Evolutionary conservation across 2,113 vertebrate species (phyloP).

Genomic region (Dolichotis patagonum): DNA sequence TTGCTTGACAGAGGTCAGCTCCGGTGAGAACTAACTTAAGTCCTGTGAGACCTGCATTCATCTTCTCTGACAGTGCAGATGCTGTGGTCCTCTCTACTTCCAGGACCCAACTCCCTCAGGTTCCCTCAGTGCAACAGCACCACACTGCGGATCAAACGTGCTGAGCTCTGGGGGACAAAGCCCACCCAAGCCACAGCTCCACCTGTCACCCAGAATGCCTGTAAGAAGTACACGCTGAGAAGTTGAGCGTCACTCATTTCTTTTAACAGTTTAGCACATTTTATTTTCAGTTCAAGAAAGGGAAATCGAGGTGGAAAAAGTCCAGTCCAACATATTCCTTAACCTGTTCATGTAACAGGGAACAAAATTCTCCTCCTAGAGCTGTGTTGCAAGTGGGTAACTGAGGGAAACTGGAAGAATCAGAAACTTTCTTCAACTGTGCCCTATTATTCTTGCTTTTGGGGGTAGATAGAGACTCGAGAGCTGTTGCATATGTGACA

Average conservation of each 20-base stretch:
- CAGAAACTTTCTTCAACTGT: too few species aligned
- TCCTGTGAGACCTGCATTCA: neutral
- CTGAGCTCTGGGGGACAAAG: neutral
- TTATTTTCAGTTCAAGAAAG: conserved; percentile 38
- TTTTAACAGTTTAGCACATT: neutral
- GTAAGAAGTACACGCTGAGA: neutral
- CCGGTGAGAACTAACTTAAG: neutral
- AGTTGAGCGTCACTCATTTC: neutral
- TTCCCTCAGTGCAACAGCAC: neutral
- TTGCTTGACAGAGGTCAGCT: neutral
- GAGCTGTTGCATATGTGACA: too few species aligned
- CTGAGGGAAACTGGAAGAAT: too few species aligned
- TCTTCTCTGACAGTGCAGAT: neutral
- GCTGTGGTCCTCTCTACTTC: too few species aligned
- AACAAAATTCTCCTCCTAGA: too few species aligned
- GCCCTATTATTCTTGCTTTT: too few species aligned
- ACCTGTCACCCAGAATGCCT: neutral
- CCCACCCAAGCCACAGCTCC: neutral
- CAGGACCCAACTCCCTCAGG: neutral
- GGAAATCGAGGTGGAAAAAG: too few species aligned
- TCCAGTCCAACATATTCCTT: too few species aligned
- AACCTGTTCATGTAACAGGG: too few species aligned
- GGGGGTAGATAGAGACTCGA: too few species aligned
- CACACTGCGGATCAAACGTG: too few species aligned
- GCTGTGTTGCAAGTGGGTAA: too few species aligned